phyloP scores from a whole-genome alignment of 1,140 invertebrate species.

The Ceratoteleas bidentatus region DNA sequence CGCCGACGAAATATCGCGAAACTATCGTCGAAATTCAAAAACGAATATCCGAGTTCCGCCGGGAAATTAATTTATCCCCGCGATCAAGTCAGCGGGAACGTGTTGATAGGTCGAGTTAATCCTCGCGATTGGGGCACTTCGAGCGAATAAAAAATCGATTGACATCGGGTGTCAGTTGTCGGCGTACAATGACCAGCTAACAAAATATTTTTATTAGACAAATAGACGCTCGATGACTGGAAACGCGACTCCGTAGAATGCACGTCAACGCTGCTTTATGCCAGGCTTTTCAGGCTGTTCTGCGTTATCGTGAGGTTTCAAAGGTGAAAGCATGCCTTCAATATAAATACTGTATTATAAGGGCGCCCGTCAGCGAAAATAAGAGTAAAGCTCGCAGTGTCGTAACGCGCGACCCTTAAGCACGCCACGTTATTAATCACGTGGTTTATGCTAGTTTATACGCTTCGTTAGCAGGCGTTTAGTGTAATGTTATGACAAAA shows the following conservation, averaged over 20 bases:
- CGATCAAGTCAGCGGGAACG: too few species aligned
- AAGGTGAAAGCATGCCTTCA: conserved; percentile 53
- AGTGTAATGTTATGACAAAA: conserved; percentile 52
- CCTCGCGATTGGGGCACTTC: neutral
- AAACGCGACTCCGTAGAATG: conserved; percentile 48
- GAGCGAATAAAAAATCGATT: conserved; percentile 15
- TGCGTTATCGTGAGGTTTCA: conserved; percentile 48
- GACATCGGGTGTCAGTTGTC: conserved; percentile 5
- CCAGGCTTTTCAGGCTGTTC: conserved; percentile 49
- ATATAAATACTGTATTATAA: conserved; percentile 59
- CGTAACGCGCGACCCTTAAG: conserved; percentile 46
- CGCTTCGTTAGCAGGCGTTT: conserved; percentile 55
- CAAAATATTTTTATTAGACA: conserved; percentile 55
- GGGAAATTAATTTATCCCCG: too few species aligned
- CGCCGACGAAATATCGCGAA: too few species aligned
- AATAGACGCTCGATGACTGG: conserved; percentile 42
- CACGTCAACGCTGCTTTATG: conserved; percentile 59
- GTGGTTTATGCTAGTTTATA: conserved; percentile 50
- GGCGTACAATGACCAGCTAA: neutral
- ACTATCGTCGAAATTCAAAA: too few species aligned
- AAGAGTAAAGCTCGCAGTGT: conserved; percentile 46
- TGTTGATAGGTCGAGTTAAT: too few species aligned
- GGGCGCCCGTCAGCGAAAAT: conserved; percentile 44
- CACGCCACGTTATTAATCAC: conserved; percentile 47
- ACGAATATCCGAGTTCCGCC: too few species aligned